Evolutionary conservation across 2,113 vertebrate genomes (phyloP).

Genomic region (Brienomyrus longianalis): DNA sequence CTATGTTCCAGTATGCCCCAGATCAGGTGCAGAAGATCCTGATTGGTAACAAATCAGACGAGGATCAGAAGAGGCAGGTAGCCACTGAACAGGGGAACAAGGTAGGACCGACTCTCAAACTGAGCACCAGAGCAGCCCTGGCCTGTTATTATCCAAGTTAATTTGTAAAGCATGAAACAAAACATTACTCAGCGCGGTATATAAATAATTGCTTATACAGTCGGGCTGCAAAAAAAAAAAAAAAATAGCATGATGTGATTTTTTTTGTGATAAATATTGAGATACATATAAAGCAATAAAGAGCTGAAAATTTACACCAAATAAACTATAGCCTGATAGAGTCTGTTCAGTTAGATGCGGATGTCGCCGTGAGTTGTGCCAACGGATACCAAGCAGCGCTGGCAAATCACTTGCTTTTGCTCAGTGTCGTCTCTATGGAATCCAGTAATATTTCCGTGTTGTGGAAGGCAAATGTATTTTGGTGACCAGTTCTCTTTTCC

Average conservation of each 20-base stretch:
- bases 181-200: neutral
- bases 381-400: neutral
- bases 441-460: neutral
- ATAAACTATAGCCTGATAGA: neutral
- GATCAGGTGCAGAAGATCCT: constrained; percentile 92
- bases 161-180: neutral
- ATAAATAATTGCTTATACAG: neutral
- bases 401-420: neutral
- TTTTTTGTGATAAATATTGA: neutral
- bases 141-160: neutral
- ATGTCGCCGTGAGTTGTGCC: neutral
- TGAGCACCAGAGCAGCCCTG: neutral
- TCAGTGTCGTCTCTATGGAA: neutral
- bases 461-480: neutral
- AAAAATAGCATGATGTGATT: neutral
- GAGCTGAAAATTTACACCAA: neutral
- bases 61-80: constrained; percentile 90
- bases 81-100: constrained; percentile 85
- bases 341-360: neutral
- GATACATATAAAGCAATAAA: neutral
- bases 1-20: constrained; percentile 73
- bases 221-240: neutral
- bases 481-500: neutral
- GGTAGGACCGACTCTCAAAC: constrained; percentile 54
- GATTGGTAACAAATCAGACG: constrained; percentile 89